phyloP scores from a whole-genome alignment of 53 echinoderm and acorn worm species.

The Stichopus horrens region DNA sequence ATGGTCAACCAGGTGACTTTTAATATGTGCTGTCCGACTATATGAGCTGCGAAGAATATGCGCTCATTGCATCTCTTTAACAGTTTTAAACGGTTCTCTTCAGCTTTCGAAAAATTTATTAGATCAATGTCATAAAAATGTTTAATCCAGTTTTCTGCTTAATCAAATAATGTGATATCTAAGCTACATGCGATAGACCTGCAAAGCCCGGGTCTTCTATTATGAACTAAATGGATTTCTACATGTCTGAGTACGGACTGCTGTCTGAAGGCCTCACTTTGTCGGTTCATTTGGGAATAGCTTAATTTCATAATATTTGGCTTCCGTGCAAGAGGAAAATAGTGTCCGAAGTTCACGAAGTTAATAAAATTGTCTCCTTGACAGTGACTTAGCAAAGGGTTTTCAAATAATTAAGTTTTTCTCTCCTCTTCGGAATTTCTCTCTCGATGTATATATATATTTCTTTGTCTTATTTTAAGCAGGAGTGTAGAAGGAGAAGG shows the following conservation, averaged over 20 bases:
- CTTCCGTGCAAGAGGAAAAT: conserved; percentile 21
- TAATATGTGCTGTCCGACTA: no score
- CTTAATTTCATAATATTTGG: conserved; percentile 31
- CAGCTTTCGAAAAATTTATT: not conserved
- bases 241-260: conserved; percentile 21
- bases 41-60: not conserved
- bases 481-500: not conserved
- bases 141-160: conserved; percentile 7
- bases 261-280: conserved; percentile 19
- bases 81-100: not conserved
- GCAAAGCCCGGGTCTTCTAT: not conserved
- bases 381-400: not conserved
- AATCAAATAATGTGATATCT: conserved; percentile 19
- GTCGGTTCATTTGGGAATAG: conserved; percentile 34
- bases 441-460: no score
- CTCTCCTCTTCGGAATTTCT: not conserved
- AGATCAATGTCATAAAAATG: conserved; percentile 29
- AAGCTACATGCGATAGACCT: not conserved
- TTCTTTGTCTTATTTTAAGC: no score
- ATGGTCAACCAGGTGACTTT: no score
- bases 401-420: not conserved
- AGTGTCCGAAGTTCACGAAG: not conserved
- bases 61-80: not conserved
- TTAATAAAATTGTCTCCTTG: conserved; percentile 3
- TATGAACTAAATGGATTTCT: not conserved